phyloP scores from a whole-genome alignment of 2,113 vertebrate genomes.

The Corythoichthys haematopterus region DNA sequence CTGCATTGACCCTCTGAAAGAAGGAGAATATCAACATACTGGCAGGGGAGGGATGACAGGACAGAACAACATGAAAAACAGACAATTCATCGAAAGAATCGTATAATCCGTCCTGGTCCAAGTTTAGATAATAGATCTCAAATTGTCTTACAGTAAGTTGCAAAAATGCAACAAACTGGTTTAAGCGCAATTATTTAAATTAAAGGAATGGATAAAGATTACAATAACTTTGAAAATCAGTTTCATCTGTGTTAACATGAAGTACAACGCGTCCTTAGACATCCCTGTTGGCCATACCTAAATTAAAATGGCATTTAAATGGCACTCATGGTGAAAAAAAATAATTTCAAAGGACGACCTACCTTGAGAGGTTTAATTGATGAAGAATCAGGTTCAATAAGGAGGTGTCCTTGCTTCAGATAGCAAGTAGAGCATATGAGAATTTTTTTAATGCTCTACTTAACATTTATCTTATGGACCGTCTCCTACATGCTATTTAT shows the following conservation, averaged over 20 bases:
- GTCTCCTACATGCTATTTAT: no score
- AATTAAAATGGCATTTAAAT: constrained; percentile 6
- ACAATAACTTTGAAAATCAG: background rate
- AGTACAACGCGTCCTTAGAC: background rate
- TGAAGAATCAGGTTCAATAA: constrained; percentile 4
- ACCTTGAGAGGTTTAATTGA: constrained; percentile 12
- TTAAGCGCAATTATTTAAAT: background rate
- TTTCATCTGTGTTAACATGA: background rate
- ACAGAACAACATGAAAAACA: constrained; percentile 13
- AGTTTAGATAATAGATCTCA: no score
- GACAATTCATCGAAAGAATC: no score
- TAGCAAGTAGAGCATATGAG: background rate
- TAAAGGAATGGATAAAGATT: background rate
- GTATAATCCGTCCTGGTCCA: no score
- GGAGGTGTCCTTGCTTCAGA: background rate
- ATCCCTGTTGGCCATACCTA: background rate
- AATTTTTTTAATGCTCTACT: background rate
- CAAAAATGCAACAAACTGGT: background rate
- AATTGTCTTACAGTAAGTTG: background rate
- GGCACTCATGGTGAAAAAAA: background rate
- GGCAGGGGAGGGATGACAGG: constrained; percentile 13
- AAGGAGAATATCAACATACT: constrained; percentile 34
- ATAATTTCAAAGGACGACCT: background rate
- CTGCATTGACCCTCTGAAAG: constrained; percentile 48
- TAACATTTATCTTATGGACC: no score